Conservation (phyloP, 2,113 vertebrate species). For the Trichechus manatus region DNA sequence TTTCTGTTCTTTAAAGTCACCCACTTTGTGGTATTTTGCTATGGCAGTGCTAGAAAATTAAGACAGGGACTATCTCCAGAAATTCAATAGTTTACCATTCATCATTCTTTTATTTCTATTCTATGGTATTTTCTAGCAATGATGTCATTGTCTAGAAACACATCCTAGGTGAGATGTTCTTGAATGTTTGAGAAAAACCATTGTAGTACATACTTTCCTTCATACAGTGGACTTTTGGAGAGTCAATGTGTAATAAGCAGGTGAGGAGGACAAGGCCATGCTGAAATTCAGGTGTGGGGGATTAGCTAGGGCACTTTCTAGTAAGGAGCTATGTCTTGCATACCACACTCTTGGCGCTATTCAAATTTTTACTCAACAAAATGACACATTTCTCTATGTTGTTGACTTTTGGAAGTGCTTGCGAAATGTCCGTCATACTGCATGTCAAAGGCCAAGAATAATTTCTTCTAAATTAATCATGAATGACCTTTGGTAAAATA, state of each 20-base stretch:
- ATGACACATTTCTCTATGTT: background rate
- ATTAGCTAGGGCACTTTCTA: background rate
- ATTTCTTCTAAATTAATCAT: conserved; percentile 40
- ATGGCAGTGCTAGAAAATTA: background rate
- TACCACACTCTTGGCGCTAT: background rate
- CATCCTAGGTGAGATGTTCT: background rate
- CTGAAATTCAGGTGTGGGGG: background rate
- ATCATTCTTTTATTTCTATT: conserved; percentile 5
- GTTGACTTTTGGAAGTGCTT: background rate
- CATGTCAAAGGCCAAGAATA: background rate
- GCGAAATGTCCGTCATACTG: background rate
- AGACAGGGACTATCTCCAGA: background rate
- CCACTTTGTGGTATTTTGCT: no score
- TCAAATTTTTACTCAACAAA: conserved; percentile 47
- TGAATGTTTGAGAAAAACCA: conserved; percentile 41
- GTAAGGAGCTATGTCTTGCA: background rate
- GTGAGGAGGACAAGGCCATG: background rate
- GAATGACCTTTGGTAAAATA: conserved; percentile 32
- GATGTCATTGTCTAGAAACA: conserved; percentile 31
- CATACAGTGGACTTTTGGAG: background rate
- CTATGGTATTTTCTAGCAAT: background rate
- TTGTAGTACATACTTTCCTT: background rate
- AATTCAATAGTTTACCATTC: background rate
- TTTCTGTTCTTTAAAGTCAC: background rate
- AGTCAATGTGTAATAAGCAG: background rate